Percentiles rank a stretch among this genome's conserved stretches.
phyloP scores from a whole-genome alignment of 2,113 vertebrate genomes.

The Chlorodrepanis virens region DNA sequence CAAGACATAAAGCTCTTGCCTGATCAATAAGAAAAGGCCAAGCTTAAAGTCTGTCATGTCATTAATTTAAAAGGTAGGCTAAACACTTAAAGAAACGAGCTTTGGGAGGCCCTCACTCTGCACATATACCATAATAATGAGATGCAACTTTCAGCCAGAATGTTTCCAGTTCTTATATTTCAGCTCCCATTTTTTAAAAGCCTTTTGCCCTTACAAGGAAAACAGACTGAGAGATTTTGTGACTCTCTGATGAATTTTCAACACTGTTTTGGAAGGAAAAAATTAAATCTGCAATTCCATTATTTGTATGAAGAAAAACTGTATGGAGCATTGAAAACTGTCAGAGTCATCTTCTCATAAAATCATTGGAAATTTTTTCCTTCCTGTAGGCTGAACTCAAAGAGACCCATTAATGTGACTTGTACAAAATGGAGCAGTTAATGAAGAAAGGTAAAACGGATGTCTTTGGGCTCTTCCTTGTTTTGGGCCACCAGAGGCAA shows the following conservation, averaged over 20 bases:
- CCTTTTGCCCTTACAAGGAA: background rate
- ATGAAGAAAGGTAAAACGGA: background rate
- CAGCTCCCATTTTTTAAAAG: background rate
- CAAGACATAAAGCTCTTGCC: background rate
- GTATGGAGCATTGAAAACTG: background rate
- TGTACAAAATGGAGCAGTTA: background rate
- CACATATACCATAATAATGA: rapidly evolving
- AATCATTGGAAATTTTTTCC: background rate
- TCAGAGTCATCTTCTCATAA: background rate
- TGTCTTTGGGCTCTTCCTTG: background rate
- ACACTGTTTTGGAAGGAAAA: background rate
- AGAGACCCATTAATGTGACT: background rate
- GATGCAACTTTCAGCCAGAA: background rate
- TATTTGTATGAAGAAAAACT: background rate
- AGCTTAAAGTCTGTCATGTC: background rate
- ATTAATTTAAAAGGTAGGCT: background rate
- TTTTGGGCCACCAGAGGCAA: background rate
- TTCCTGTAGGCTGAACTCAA: background rate
- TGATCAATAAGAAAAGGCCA: background rate
- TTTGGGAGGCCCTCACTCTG: background rate
- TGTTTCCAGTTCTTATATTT: background rate
- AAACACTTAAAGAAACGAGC: background rate
- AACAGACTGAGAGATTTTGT: background rate
- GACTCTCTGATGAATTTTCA: background rate
- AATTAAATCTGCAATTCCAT: background rate